Percentiles rank a stretch among this genome's conserved stretches.
phyloP scores from a whole-genome alignment of 2,113 vertebrate species.

The Arizona elegans region DNA sequence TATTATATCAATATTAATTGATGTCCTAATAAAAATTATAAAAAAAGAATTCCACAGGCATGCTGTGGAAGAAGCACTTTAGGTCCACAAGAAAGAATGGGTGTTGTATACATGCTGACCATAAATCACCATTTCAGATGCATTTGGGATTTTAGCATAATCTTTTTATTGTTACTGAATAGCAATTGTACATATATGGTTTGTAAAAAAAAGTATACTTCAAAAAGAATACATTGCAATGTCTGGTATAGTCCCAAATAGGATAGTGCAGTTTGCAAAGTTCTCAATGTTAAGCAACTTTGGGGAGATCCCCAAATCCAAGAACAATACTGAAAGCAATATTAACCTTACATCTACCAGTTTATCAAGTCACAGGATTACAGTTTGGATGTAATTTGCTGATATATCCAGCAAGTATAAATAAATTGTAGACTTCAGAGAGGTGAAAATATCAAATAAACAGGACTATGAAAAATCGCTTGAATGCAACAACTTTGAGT shows the following conservation, averaged over 20 bases:
- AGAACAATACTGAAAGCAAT: not conserved
- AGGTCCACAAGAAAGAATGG: not conserved
- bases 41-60: not conserved
- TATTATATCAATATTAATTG: not conserved
- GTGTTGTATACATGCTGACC: not conserved
- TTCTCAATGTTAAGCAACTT: not conserved
- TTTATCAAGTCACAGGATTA: not conserved
- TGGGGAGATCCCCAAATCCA: not conserved
- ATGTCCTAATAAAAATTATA: not conserved
- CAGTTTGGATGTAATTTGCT: not conserved
- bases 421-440: not conserved
- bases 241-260: not conserved
- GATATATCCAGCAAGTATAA: not conserved
- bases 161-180: not conserved
- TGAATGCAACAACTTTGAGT: not conserved
- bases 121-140: not conserved
- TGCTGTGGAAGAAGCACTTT: not conserved
- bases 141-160: not conserved
- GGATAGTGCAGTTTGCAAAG: not conserved
- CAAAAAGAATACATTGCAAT: not conserved
- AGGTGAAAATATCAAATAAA: not conserved
- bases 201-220: not conserved
- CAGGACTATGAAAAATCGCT: not conserved
- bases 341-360: not conserved
- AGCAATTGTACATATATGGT: not conserved